Base-by-base conservation (phyloP, 2,113 vertebrate genomes). In the Rhinoderma darwinii region DNA sequence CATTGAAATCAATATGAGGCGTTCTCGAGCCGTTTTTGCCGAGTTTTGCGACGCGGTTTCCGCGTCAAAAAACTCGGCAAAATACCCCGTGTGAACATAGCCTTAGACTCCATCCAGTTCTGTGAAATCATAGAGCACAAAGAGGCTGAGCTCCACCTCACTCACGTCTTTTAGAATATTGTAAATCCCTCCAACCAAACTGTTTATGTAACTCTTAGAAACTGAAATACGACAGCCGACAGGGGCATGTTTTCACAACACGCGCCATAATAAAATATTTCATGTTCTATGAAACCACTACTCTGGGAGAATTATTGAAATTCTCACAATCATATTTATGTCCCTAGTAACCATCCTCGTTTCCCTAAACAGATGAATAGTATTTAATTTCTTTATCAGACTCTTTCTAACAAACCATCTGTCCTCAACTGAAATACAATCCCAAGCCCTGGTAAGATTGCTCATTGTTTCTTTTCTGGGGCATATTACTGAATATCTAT, bases 351-450 rank as follows among this genome's bases (percentile, higher is more conserved):
- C 77, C 84, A 79, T 70, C 76, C 75, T 35, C 17, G 61, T 86
- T 70, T 86, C 30, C 32, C 59, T 79, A 86, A 86, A 79, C 84
- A 79, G 76, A 81, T 86, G 85, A 86, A 73, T 54, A 73, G 77
- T 73, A 81, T 87, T 90, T 91, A 90, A 89, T 93, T 93, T 86
- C 85, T 92, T 92, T 93, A 91, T 91, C 90, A 88, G 87, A 92
- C 89, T 92, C 92, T 89, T 89, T 91, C 91, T 92, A 93, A 93
- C 88, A 90, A 92, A 89, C 94, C 94, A 94, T 93, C 94, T 96
- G 94, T 91, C 92, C 91, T 91, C 89, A 89, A 92, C 90, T 91
- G 93, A 93, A 94, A 94, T 89, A 90, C 94, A 94, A 95, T 94
- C 93, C 92, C 82, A 88, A 91, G 93, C 91, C 88, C 93, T 90